Evolutionary conservation across 2,888 invertebrate genomes (phyloP), one percentile per base, ranked within the genome.

Genomic region (Ophion ellenae): DNA sequence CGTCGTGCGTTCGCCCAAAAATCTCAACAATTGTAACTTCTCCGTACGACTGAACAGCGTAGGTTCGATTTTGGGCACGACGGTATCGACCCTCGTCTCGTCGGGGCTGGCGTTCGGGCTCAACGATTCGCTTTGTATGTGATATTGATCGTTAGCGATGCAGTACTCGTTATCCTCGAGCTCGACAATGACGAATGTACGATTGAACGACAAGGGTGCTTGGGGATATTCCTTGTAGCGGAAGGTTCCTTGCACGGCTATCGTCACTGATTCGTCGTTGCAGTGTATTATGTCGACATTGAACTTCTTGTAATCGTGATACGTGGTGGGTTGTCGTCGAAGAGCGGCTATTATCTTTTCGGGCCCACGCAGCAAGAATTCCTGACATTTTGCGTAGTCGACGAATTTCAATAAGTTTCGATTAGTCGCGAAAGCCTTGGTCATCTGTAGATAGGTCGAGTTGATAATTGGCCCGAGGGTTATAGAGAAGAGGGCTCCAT

Each of bases 321-420:
- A 80, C 0, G 94, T 94, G 0, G 91, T 88, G 17, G 94, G 94
- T 73, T 94, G 91, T 28, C 86, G 89, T 71, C 90, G 89, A 0
- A 94, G 81, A 0, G 89, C 88, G 0, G 90, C 88, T 28, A 94
- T 93, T 66, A 94, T 94, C 81, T 91, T 92, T 17, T 93, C 93
- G 9, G 94, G 92, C 3, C 94, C 94, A 3, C 87, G 88, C 4
- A 94, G 81, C n/a, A 94, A 79, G 78, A 90, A 93, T 80, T 94
- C 93, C 53, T 92, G 91, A 59, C 93, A 94, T 53, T 93, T 94
- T 0, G 94, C 93, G 66, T 94, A 94, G 69, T 94, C 94, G 0
- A 92, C 93, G 67, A 93, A 93, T 85, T 94, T 94, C 6, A 93
- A 83, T 63, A 94, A 87, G 88, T 94, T 94, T 79, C 94, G 89